Base-by-base conservation (phyloP, 2,888 invertebrate genomes). In the Drosophila diplacantha region DNA sequence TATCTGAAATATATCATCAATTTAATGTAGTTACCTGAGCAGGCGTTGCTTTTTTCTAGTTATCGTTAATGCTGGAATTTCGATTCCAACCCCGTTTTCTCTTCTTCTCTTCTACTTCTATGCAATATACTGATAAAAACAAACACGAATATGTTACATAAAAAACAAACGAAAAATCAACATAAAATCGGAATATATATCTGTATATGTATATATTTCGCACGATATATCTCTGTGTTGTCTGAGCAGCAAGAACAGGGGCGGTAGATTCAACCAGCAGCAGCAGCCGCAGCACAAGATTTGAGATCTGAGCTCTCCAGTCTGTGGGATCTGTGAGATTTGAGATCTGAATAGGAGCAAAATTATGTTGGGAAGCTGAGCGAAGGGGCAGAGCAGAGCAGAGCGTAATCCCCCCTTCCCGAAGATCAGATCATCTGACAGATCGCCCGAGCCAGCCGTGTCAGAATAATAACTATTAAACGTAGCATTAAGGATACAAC, bases 1-100 rank as follows among this genome's bases (percentile, higher is more conserved):
- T 43, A 56, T 29, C 46, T 16, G 44, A 31, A 31, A 29, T 44
- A 50, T 24, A 37, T 24, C 51, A 47, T 41, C 51, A 26, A 58
- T 32, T 47, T 57, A 31, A 69, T 64, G 58, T 71, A 78, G 64
- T 41, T 66, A 50, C 63, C 58, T 72, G 67, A 38, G 57, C 53
- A 69, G 72, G 70, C 64, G 49, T 58, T 61, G 68, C 58, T 44
- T 60, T 63, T 66, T 71, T 60, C 59, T 69, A 52, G 70, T 71
- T 62, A 61, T 56, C 70, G 82, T 84, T 85, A 85, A 85, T 81
- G 73, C 75, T 75, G 85, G 85, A 85, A 85, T 84, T 85, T 81
- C 77, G 77, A 79, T 81, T 85, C 84, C 85, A 79, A 75, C 74
- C 79, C 74, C 84, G 46, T 85, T 83, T 82, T 82, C 75, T 82